phyloP scores from a whole-genome alignment of 2,113 vertebrate genomes.

The Gopherus evgoodei region DNA sequence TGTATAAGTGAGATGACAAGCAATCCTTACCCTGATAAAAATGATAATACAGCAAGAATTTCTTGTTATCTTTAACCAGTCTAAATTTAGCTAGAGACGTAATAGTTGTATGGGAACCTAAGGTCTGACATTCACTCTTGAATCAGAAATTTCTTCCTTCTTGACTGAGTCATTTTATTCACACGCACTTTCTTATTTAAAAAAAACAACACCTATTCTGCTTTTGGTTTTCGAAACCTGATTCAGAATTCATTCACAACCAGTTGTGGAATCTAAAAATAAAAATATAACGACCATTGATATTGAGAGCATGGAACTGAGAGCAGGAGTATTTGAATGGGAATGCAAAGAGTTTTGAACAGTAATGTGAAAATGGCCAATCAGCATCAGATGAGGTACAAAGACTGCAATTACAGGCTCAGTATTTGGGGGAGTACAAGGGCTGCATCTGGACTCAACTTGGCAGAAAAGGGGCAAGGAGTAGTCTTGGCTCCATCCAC shows the following conservation, averaged over 20 bases:
- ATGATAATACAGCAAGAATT: background rate
- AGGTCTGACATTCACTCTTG: conserved; percentile 24
- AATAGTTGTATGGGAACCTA: background rate
- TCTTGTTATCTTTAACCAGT: background rate
- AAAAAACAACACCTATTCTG: background rate
- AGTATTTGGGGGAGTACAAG: conserved; percentile 41
- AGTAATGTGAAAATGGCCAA: conserved; percentile 31
- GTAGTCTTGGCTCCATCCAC: background rate
- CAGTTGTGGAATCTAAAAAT: conserved; percentile 12
- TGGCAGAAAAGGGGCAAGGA: background rate
- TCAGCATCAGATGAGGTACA: conserved; percentile 30
- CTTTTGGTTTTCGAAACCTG: background rate
- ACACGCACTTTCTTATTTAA: background rate
- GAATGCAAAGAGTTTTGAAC: conserved; percentile 15
- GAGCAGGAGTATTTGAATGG: background rate
- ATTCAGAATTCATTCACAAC: background rate
- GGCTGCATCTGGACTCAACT: background rate
- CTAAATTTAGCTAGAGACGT: background rate
- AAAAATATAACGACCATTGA: background rate
- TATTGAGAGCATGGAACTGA: background rate
- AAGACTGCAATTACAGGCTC: conserved; percentile 31
- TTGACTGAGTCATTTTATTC: conserved; percentile 2
- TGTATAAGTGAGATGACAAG: background rate
- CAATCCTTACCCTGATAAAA: background rate
- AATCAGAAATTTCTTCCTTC: conserved; percentile 22